Percentiles rank a stretch among this genome's conserved stretches.
Conservation (phyloP, 37 sponge, comb jelly and placozoan genomes). For the Beroe forskalii region DNA sequence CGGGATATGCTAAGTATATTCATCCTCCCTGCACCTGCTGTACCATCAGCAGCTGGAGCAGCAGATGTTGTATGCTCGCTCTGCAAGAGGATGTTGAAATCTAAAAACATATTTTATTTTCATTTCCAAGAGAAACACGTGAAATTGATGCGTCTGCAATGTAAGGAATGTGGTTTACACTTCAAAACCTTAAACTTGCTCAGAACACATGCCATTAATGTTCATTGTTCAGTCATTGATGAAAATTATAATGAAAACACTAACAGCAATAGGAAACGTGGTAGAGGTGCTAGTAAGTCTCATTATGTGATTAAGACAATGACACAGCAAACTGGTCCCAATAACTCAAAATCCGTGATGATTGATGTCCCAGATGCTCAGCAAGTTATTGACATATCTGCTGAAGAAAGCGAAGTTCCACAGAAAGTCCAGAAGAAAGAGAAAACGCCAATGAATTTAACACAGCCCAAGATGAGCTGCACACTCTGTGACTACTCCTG, state of each 20-base stretch:
- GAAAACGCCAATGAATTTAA: not conserved
- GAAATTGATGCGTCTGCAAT: not conserved
- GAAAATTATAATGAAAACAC: too few relatives aligned
- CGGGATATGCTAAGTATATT: not conserved
- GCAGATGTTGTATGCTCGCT: not conserved
- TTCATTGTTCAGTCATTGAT: too few relatives aligned
- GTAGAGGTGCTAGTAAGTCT: not conserved
- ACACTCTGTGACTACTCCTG: not conserved
- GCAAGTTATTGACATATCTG: not conserved
- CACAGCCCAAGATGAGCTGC: conserved; percentile 2
- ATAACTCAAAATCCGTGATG: too few relatives aligned
- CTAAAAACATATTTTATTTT: not conserved
- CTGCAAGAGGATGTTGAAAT: not conserved
- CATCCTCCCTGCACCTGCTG: not conserved
- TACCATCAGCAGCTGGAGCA: not conserved
- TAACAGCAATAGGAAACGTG: not conserved
- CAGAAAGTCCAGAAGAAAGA: not conserved
- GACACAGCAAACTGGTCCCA: not conserved
- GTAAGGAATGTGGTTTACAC: not conserved
- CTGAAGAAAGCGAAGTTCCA: not conserved
- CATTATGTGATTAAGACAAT: conserved; percentile 8
- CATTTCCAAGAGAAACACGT: not conserved
- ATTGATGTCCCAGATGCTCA: not conserved
- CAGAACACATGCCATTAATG: not conserved
- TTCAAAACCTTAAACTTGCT: not conserved